These are phyloP conservation scores for Drosophila tropicalis DNA, from an alignment of 1,140 invertebrate species.

Conservation along the genomic window DNA sequence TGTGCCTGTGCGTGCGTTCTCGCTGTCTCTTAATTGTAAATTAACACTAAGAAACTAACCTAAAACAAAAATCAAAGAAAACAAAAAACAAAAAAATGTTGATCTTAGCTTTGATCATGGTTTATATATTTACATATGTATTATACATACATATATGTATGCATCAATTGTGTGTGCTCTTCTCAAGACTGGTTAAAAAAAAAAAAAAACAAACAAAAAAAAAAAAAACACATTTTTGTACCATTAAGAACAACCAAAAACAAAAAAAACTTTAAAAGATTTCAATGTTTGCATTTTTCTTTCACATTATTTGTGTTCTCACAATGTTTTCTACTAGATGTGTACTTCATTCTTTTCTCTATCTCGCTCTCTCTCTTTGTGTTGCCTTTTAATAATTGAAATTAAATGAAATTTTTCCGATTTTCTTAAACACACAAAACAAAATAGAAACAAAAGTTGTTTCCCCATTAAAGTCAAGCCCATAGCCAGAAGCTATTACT, in stretches of 20 bases:
- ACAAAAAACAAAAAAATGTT: neutral
- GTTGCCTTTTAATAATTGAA: conserved; percentile 32
- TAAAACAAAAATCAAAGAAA: neutral
- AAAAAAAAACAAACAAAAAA: conserved; percentile 22
- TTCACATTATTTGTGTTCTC: conserved; percentile 36
- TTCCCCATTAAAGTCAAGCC: conserved; percentile 56
- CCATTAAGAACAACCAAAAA: conserved; percentile 22
- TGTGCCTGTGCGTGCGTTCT: conserved; percentile 32
- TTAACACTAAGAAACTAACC: conserved; percentile 63
- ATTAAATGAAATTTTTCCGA: conserved; percentile 27
- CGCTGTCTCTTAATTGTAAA: conserved; percentile 39
- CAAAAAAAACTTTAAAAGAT: neutral
- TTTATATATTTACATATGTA: conserved; percentile 32
- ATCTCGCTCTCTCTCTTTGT: neutral
- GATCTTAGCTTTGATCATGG: conserved; percentile 17
- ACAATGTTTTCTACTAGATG: conserved; percentile 3
- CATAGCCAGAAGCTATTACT: conserved; percentile 57
- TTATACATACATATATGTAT: conserved; percentile 29
- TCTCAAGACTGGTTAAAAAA: conserved; percentile 66
- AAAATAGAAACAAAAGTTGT: conserved; percentile 31
- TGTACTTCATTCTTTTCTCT: conserved; percentile 16
- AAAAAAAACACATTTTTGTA: conserved; percentile 35
- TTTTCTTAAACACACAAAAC: conserved; percentile 29
- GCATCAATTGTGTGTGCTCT: conserved; percentile 58
- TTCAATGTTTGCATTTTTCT: conserved; percentile 39